phyloP scores from a whole-genome alignment of 2,113 vertebrate genomes.

The Alexandromys fortis region DNA sequence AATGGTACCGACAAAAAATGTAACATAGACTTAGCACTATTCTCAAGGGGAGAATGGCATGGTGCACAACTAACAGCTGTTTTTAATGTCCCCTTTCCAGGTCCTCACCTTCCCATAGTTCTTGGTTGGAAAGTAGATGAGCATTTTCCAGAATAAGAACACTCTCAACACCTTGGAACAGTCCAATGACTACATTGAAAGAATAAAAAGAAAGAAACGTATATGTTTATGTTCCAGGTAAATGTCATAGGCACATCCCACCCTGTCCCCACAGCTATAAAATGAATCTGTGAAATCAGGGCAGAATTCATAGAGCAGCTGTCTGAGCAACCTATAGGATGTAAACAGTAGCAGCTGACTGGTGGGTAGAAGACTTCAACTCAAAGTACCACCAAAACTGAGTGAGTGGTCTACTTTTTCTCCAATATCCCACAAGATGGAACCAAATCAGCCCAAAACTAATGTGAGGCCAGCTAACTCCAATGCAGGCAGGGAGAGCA shows the following conservation, averaged over 20 bases:
- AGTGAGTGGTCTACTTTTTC: not conserved
- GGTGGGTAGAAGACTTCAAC: not conserved
- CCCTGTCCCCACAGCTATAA: not conserved
- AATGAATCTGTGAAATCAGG: not conserved
- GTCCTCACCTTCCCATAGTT: not conserved
- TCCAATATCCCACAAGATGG: not conserved
- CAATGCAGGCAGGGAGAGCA: not conserved
- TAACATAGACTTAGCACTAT: not conserved
- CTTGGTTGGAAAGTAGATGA: slow-evolving; percentile 35
- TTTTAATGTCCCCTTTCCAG: not conserved
- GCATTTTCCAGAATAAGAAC: slow-evolving; percentile 31
- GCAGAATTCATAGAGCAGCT: not conserved
- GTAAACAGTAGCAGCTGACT: not conserved
- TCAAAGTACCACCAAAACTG: not conserved
- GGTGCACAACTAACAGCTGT: not conserved
- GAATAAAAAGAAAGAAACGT: not conserved
- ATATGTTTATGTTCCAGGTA: slow-evolving; percentile 9
- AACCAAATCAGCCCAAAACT: not conserved
- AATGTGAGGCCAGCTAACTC: slow-evolving; percentile 5
- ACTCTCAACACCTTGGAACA: slow-evolving; percentile 41
- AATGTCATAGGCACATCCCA: not conserved
- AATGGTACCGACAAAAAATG: not conserved
- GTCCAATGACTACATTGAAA: not conserved
- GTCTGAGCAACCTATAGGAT: slow-evolving; percentile 29
- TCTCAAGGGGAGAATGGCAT: not conserved